Percentiles rank a stretch among this genome's conserved stretches.
phyloP scores from a whole-genome alignment of 2,113 vertebrate species.

The Mirza zaza region DNA sequence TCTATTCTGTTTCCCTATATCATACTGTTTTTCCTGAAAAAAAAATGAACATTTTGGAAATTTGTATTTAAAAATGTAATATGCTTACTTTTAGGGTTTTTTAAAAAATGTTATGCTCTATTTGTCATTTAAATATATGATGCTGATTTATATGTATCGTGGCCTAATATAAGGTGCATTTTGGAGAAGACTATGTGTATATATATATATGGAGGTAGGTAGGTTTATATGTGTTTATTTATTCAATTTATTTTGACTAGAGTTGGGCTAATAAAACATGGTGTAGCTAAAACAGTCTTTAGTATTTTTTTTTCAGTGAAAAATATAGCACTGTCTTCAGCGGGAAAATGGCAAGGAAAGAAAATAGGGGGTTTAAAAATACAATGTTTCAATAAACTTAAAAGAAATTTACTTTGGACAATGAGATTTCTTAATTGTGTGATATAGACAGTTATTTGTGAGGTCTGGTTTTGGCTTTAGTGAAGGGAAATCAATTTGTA shows the following conservation, averaged over 20 bases:
- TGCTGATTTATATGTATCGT: neutral
- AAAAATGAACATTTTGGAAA: neutral
- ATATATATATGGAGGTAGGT: too few relatives aligned
- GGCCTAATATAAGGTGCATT: neutral
- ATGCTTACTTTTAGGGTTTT: neutral
- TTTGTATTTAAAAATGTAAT: neutral
- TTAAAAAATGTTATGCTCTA: neutral
- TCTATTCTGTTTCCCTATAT: neutral
- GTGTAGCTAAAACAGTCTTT: neutral
- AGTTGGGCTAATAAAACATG: neutral
- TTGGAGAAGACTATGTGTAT: neutral
- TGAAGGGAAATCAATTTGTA: conserved; percentile 10
- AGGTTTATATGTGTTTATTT: neutral
- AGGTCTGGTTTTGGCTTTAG: conserved; percentile 4
- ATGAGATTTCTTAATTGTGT: neutral
- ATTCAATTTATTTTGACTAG: neutral
- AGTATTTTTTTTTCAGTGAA: neutral
- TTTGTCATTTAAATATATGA: neutral
- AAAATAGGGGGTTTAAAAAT: neutral
- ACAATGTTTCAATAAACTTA: neutral
- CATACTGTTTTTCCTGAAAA: neutral
- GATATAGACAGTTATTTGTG: neutral
- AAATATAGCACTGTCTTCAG: neutral
- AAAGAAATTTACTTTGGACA: neutral
- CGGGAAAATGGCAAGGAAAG: neutral